Evolutionary conservation across 2,888 invertebrate species (phyloP).

Genomic region (Glyphotaelius pellucidus): DNA sequence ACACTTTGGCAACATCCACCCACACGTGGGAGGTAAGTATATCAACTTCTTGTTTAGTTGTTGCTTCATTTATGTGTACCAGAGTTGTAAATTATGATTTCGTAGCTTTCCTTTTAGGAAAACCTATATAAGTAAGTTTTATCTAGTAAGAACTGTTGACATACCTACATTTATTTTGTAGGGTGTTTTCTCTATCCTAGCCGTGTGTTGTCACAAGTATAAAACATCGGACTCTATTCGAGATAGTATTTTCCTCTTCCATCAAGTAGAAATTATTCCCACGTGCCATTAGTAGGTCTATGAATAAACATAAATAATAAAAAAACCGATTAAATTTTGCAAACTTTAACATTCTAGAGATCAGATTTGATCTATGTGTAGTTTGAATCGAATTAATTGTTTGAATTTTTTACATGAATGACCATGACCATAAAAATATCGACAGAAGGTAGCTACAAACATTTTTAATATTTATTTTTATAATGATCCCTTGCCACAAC

Average conservation of each 20-base stretch:
- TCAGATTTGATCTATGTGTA: neutral
- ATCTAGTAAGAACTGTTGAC: neutral
- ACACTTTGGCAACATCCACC: neutral
- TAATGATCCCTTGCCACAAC: neutral
- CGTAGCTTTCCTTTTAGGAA: neutral
- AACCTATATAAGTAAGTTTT: neutral
- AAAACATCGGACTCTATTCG: neutral
- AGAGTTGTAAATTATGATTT: conserved; percentile 9
- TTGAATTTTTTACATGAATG: conserved; percentile 2
- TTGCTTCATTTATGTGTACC: conserved; percentile 10
- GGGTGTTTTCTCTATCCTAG: neutral
- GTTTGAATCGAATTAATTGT: neutral
- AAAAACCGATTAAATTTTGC: neutral
- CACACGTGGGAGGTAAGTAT: neutral
- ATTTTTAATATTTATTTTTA: neutral
- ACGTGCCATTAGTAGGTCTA: neutral
- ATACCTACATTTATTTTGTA: neutral
- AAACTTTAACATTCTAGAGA: neutral
- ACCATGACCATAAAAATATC: neutral
- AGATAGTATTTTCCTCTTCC: neutral
- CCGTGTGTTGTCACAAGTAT: neutral
- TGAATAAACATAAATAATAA: neutral
- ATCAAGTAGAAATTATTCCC: neutral
- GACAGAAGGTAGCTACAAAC: neutral
- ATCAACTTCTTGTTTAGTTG: neutral